phyloP scores from a whole-genome alignment of 2,888 invertebrate genomes.

The Neocrepidodera transversa region DNA sequence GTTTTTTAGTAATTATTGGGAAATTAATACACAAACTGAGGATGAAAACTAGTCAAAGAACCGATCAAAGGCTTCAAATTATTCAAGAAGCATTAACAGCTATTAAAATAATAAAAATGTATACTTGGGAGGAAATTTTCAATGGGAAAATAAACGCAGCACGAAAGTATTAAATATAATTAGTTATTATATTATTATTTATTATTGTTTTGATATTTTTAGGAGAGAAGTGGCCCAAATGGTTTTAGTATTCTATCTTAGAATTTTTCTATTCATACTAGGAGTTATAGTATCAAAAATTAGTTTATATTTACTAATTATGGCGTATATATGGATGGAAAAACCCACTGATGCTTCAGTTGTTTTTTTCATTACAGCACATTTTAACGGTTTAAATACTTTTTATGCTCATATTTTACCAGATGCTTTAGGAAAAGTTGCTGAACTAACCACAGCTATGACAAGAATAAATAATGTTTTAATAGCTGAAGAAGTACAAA shows the following conservation, averaged over 20 bases:
- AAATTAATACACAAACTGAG: slow-evolving; percentile 36
- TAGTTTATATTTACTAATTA: slow-evolving; percentile 46
- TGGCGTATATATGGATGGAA: slow-evolving; percentile 45
- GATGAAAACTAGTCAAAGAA: slow-evolving; percentile 50
- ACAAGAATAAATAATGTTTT: slow-evolving; percentile 40
- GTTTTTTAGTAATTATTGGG: neutral
- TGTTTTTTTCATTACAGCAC: slow-evolving; percentile 40
- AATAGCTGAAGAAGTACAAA: slow-evolving; percentile 35
- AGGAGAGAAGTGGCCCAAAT: slow-evolving; percentile 73
- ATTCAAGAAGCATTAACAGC: slow-evolving; percentile 50
- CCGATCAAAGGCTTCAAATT: slow-evolving; percentile 47
- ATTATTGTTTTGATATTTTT: slow-evolving; percentile 17
- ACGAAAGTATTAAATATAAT: slow-evolving; percentile 15
- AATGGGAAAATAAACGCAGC: slow-evolving; percentile 29
- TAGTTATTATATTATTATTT: no score
- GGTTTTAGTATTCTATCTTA: slow-evolving; percentile 53
- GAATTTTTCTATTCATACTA: slow-evolving; percentile 49
- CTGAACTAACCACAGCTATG: slow-evolving; percentile 46
- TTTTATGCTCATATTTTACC: no score
- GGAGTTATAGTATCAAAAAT: slow-evolving; percentile 48
- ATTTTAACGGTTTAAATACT: slow-evolving; percentile 34
- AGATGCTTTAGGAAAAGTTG: slow-evolving; percentile 37
- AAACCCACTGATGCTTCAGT: slow-evolving; percentile 43
- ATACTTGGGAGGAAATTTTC: slow-evolving; percentile 50
- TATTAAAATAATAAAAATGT: slow-evolving; percentile 52